Base-by-base conservation (phyloP, 2,113 vertebrate species). In the Lycaon pictus region DNA sequence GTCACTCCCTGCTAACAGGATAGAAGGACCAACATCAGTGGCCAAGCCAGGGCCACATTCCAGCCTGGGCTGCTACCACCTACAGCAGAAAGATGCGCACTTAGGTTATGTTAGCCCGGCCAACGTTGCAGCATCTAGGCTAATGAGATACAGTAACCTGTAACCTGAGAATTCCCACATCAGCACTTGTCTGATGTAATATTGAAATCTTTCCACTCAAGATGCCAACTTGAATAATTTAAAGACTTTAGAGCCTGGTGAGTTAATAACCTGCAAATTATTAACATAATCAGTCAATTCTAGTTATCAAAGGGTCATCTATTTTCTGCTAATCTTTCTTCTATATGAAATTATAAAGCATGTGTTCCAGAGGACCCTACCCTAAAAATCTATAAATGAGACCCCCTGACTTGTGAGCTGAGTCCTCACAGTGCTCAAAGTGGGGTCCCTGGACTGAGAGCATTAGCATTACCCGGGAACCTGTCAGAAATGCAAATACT, bases 211-310 rank as follows among this genome's bases (percentile, higher is more conserved):
- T 88, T 79, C 69, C 56, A 72, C 71, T 63, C 69, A 19, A 85
- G 62, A 67, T 25, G 32, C 63, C 16, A 84, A 79, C 55, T 62
- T 93, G 60, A 95, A 80, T 85, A 72, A 88, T 80, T 88, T 71
- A 96, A 87, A 90, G 56, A 55, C 55, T 88, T 88, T 80, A 77
- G 81, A 90, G 25, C 35, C 11, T 22, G 12, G 27, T 51, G 60
- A 55, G 55, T 35, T 62, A 71, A 60, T 76, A 37, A 76, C 23
- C 17, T 95, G 53, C 43, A 58, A 58, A 80, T 56, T 87, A 90
- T 77, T 72, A 90, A 77, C 71, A 56, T 32, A 11, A 69, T 63
- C 56, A 60, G 48, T 77, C 32, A 82, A 72, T 29, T 77, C 43
- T 91, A 32, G 12, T 37, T 62, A 90, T 60, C 56, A 48, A 23